A percentile compares a stretch with the other conserved stretches of the same genome.
phyloP scores from a whole-genome alignment of 2,113 vertebrate species.

The Psittacus erithacus region DNA sequence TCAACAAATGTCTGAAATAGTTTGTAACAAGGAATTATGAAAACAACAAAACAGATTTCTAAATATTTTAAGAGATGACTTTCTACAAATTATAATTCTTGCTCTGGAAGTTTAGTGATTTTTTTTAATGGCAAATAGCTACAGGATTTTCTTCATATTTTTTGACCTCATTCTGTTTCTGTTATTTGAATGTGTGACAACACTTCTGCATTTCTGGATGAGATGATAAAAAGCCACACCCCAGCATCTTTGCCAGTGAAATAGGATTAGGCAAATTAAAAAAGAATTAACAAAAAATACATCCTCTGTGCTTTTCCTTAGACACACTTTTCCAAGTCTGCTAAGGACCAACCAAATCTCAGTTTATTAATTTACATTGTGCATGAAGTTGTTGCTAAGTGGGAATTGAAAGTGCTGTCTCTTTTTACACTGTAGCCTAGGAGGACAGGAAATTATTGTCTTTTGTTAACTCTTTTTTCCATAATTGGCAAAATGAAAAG shows the following conservation, averaged over 20 bases:
- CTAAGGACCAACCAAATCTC: not conserved
- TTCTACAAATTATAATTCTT: not conserved
- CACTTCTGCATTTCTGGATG: not conserved
- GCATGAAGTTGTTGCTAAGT: not conserved
- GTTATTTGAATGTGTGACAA: not conserved
- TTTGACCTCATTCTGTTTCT: not conserved
- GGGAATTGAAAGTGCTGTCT: not conserved
- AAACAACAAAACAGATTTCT: not conserved
- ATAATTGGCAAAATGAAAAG: not conserved
- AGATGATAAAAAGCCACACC: not conserved
- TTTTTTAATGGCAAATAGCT: not conserved
- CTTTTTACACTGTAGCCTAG: not conserved
- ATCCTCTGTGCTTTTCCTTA: not conserved
- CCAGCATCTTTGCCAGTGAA: rapidly evolving
- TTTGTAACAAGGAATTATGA: not conserved
- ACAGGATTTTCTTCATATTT: not conserved
- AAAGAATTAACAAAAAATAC: not conserved
- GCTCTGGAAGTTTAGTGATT: not conserved
- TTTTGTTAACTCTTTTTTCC: slow-evolving; percentile 1
- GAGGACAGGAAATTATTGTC: not conserved
- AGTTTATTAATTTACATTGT: not conserved
- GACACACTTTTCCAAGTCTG: not conserved
- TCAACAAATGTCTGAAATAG: not conserved
- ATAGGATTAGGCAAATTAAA: not conserved
- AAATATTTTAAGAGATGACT: not conserved